Evolutionary conservation across 2,113 vertebrate genomes (phyloP).

Genomic region (Tragelaphus imberbis): DNA sequence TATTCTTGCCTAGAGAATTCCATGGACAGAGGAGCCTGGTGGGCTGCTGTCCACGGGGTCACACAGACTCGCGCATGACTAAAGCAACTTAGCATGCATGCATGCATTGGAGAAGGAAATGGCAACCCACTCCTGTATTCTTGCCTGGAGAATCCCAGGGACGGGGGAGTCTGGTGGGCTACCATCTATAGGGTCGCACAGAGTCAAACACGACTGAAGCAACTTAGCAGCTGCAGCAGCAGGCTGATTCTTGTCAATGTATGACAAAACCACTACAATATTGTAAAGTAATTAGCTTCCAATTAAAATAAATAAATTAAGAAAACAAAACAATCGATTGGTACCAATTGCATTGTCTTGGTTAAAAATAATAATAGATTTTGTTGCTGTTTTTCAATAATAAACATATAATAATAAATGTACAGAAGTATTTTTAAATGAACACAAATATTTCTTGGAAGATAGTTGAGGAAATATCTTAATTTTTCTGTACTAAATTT

Average conservation of each 20-base stretch:
- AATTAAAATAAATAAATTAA: not conserved
- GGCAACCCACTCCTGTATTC: not conserved
- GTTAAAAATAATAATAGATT: not conserved
- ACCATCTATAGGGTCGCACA: fast-evolving
- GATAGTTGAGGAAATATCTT: not conserved
- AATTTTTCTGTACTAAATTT: not conserved
- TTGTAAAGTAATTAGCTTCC: not conserved
- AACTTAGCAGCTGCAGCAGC: not conserved
- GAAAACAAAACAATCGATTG: not conserved
- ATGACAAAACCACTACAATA: not conserved
- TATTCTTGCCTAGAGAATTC: not conserved
- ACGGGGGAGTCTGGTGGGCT: not conserved
- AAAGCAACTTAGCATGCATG: not conserved
- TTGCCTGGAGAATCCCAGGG: not conserved
- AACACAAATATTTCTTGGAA: not conserved
- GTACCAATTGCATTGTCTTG: not conserved
- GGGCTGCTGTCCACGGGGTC: not conserved
- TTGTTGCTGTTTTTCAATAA: not conserved
- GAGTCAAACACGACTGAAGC: not conserved
- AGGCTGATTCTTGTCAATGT: not conserved
- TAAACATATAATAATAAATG: not conserved
- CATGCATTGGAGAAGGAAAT: not conserved
- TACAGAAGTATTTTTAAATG: not conserved
- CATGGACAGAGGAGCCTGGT: not conserved
- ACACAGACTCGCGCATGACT: not conserved